phyloP scores from a whole-genome alignment of 2,797 vertebrate genomes.

The Pithecia hirsuta region DNA sequence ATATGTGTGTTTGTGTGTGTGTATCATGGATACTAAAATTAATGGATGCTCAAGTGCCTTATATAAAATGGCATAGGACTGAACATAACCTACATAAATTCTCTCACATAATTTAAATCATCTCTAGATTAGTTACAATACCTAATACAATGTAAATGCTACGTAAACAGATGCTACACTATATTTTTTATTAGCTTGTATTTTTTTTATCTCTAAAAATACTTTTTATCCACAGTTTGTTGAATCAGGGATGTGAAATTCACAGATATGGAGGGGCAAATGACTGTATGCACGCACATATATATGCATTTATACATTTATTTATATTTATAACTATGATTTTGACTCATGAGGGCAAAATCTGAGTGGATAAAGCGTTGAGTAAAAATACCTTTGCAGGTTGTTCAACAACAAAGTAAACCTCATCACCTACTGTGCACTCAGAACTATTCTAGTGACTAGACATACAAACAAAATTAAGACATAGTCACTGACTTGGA shows the following conservation, averaged over 20 bases:
- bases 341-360: neutral
- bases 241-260: neutral
- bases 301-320: neutral
- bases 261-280: neutral
- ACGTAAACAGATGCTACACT: neutral
- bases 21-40: neutral
- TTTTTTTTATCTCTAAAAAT: neutral
- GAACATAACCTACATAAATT: neutral
- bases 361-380: neutral
- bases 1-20: too few relatives aligned
- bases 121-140: neutral
- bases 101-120: neutral
- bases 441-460: neutral
- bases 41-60: neutral
- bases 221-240: neutral
- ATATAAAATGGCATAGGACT: neutral
- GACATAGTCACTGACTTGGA: neutral
- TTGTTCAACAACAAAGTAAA: neutral
- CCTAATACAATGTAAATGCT: neutral
- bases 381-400: neutral
- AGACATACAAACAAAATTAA: neutral
- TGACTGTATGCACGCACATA: neutral
- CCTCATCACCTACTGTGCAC: neutral
- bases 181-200: neutral
- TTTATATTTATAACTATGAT: neutral